Evolutionary conservation across 2,113 vertebrate species (phyloP).

Genomic region (Poeciliopsis turrubarensis): DNA sequence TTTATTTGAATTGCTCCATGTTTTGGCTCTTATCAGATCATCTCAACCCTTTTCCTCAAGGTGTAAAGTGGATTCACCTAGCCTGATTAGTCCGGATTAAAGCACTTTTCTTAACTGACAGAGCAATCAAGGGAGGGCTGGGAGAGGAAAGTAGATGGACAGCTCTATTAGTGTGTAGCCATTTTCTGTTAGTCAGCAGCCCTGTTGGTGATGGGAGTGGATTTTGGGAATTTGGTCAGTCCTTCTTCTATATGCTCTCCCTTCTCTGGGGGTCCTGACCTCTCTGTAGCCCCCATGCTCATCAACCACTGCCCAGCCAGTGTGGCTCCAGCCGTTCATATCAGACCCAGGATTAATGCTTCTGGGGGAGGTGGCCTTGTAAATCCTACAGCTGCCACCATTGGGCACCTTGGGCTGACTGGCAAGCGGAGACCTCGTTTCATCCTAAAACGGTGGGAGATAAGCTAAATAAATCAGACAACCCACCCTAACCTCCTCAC

Average conservation of each 20-base stretch:
- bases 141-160: slow-evolving; percentile 50
- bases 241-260: slow-evolving; percentile 69
- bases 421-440: slow-evolving; percentile 41
- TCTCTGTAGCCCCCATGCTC: slow-evolving; percentile 59
- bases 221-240: slow-evolving; percentile 70
- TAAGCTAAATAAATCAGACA: slow-evolving; percentile 77
- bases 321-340: slow-evolving; percentile 74
- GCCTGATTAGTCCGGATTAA: slow-evolving; percentile 68
- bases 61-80: slow-evolving; percentile 28
- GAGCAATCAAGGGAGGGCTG: slow-evolving; percentile 43
- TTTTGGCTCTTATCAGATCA: neutral
- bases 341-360: slow-evolving; percentile 77
- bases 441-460: slow-evolving; percentile 55
- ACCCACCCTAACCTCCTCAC: slow-evolving; percentile 59
- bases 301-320: slow-evolving; percentile 73
- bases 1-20: neutral
- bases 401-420: slow-evolving; percentile 57
- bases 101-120: slow-evolving; percentile 71
- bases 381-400: slow-evolving; percentile 75
- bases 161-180: slow-evolving; percentile 56
- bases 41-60: neutral
- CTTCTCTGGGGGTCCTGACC: slow-evolving; percentile 69
- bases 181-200: slow-evolving; percentile 45
- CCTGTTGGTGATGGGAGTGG: slow-evolving; percentile 42
- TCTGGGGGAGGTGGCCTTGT: slow-evolving; percentile 72